Evolutionary conservation across 2,888 invertebrate species (phyloP).

Genomic region (Schizaphis graminum): DNA sequence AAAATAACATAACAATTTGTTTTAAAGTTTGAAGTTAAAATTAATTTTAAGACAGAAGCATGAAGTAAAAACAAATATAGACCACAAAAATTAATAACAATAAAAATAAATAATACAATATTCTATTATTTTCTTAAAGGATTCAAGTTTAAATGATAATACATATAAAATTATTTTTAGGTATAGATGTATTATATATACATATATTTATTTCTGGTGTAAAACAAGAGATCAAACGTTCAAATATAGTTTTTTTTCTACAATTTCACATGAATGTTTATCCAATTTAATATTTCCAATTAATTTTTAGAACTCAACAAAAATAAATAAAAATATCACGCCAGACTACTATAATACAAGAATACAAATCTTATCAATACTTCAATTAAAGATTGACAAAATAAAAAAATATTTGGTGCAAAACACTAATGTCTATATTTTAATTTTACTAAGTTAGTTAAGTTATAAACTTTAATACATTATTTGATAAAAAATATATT

Average conservation of each 20-base stretch:
- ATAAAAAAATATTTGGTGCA: conserved; percentile 18
- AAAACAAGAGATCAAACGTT: conserved; percentile 37
- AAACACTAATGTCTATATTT: conserved; percentile 34
- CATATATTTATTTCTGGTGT: background rate
- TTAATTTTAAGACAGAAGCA: conserved; percentile 31
- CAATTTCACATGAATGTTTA: background rate
- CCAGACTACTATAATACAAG: background rate
- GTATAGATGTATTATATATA: background rate
- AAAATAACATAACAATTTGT: background rate
- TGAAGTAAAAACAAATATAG: conserved; percentile 32
- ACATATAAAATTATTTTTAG: background rate
- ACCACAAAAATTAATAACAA: conserved; percentile 11
- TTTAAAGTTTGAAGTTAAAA: background rate
- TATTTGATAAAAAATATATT: conserved; percentile 3
- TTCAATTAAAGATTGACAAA: background rate
- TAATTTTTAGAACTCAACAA: background rate
- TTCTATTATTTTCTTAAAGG: background rate
- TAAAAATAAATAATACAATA: conserved; percentile 5
- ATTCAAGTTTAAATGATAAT: background rate
- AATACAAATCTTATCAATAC: background rate
- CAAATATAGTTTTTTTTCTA: background rate
- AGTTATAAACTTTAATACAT: background rate
- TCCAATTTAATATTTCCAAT: background rate
- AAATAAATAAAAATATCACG: background rate
- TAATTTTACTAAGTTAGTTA: background rate